Evolutionary conservation across 2,113 vertebrate genomes (phyloP).

Genomic region (Mionectes macconnelli): DNA sequence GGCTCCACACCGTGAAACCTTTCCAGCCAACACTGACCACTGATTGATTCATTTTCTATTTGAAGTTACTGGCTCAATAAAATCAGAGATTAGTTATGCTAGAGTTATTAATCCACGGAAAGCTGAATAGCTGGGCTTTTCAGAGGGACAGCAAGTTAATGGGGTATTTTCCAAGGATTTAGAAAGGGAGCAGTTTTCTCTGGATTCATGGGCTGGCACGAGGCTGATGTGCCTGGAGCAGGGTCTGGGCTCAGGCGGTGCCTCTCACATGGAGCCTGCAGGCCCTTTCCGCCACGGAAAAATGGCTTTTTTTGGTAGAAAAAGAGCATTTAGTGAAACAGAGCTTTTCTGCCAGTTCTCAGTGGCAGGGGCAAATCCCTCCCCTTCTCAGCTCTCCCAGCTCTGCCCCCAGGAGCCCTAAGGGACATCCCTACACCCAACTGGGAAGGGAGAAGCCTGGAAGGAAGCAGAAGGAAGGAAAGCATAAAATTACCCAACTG

Average conservation of each 20-base stretch:
- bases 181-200: neutral
- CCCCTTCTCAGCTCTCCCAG: neutral
- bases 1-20: neutral
- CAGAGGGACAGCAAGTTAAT: neutral
- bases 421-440: neutral
- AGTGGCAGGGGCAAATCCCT: neutral
- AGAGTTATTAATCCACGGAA: neutral
- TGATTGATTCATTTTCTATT: neutral
- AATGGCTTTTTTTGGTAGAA: neutral
- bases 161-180: neutral
- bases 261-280: neutral
- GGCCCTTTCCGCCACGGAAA: neutral
- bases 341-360: neutral
- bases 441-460: rapidly evolving
- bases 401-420: neutral
- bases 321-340: neutral
- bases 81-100: conserved; percentile 12
- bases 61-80: neutral
- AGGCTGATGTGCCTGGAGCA: neutral
- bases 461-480: neutral
- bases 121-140: neutral
- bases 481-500: neutral
- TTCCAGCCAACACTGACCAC: neutral
- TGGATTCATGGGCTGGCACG: neutral
- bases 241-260: rapidly evolving